Evolutionary conservation across 2,888 invertebrate species (phyloP).

Genomic region (Beris morrisii): DNA sequence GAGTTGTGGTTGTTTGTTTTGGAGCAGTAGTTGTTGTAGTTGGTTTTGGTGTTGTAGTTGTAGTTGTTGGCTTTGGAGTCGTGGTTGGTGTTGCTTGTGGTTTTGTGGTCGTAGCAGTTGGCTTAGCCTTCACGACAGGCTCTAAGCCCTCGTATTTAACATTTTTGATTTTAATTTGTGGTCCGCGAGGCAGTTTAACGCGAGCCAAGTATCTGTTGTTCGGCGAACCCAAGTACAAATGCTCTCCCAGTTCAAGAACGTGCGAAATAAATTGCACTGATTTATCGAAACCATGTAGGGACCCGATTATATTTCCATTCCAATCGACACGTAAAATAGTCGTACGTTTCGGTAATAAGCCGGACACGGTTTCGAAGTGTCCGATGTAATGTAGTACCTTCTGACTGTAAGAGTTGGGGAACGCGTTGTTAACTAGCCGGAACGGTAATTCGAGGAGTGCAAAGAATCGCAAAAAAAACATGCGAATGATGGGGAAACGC

Average conservation of each 20-base stretch:
- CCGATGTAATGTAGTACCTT: conserved; percentile 69
- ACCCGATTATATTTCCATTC: conserved; percentile 71
- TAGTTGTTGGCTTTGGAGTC: conserved; percentile 43
- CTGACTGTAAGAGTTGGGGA: conserved; percentile 68
- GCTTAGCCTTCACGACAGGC: conserved; percentile 40
- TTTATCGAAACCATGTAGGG: conserved; percentile 65
- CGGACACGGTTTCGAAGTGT: conserved; percentile 60
- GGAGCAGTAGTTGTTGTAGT: conserved; percentile 35
- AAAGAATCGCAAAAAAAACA: conserved; percentile 65
- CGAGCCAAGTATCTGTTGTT: conserved; percentile 67
- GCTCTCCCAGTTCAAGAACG: conserved; percentile 66
- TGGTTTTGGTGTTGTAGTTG: conserved; percentile 43
- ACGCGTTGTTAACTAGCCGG: conserved; percentile 63
- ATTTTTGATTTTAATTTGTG: conserved; percentile 50
- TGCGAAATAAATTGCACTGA: conserved; percentile 64
- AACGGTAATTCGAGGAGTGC: conserved; percentile 66
- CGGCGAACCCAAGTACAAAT: conserved; percentile 70
- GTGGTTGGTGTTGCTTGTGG: conserved; percentile 42
- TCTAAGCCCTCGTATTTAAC: conserved; percentile 53
- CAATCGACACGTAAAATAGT: conserved; percentile 70
- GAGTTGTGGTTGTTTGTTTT: conserved; percentile 40
- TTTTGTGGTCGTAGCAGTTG: conserved; percentile 38
- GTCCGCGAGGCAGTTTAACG: conserved; percentile 59
- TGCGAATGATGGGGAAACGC: conserved; percentile 66
- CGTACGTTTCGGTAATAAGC: conserved; percentile 56